phyloP scores from a whole-genome alignment of 1,140 invertebrate genomes.

The Bombyx mandarina region DNA sequence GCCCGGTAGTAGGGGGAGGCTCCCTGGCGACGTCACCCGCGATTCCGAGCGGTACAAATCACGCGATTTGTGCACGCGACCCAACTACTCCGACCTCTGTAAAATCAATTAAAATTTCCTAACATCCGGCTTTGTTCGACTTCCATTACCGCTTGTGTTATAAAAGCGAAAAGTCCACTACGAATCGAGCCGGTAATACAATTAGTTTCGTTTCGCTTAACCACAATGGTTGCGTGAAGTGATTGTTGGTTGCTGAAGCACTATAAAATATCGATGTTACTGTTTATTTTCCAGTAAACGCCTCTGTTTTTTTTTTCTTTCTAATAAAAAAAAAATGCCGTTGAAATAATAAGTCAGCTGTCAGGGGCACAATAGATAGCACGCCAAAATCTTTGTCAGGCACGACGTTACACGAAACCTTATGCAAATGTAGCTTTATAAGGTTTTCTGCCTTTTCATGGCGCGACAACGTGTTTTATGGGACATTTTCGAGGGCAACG shows the following conservation, averaged over 20 bases:
- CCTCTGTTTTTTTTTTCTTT: constrained; percentile 26
- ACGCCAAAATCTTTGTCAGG: constrained; percentile 36
- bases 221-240: not conserved
- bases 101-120: constrained; percentile 12
- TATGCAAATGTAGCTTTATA: constrained; percentile 41
- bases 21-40: constrained; percentile 40
- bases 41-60: constrained; percentile 49
- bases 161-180: not conserved
- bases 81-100: constrained; percentile 16
- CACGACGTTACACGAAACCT: constrained; percentile 25
- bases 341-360: constrained; percentile 52
- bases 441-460: constrained; percentile 25
- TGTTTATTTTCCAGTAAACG: constrained; percentile 60
- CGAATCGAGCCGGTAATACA: not conserved
- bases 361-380: constrained; percentile 42
- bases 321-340: constrained; percentile 47
- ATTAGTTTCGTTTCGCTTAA: not conserved
- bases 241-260: constrained; percentile 5
- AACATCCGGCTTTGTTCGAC: not conserved
- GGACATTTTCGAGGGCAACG: constrained; percentile 1
- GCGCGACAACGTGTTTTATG: constrained; percentile 13
- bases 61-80: constrained; percentile 52
- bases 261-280: constrained; percentile 54
- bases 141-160: constrained; percentile 16
- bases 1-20: constrained; percentile 24